Percentiles rank a stretch among this genome's conserved stretches.
These are phyloP conservation scores for Eristalinus sepulchralis DNA, from an alignment of 2,888 invertebrate genomes.

Conservation along the genomic window DNA sequence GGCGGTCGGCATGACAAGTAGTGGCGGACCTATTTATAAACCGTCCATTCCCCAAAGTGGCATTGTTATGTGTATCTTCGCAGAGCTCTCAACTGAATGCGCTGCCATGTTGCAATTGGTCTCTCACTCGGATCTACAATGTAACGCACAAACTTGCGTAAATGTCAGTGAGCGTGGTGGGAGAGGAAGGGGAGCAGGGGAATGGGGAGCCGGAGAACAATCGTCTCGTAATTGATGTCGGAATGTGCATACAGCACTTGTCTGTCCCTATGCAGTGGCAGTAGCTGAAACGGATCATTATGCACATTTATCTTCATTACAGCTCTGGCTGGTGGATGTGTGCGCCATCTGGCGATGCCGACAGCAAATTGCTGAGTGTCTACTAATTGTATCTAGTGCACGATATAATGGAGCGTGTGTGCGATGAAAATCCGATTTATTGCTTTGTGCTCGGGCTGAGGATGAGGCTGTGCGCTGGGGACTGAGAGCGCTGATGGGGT, in stretches of 20 bases:
- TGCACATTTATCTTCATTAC: constrained; percentile 70
- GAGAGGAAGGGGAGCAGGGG: not conserved
- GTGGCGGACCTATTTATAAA: constrained; percentile 57
- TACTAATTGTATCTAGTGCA: constrained; percentile 56
- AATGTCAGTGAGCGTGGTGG: not conserved
- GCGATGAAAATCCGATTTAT: constrained; percentile 64
- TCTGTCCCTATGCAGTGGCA: constrained; percentile 15
- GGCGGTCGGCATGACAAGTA: constrained; percentile 38
- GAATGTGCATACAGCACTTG: constrained; percentile 13
- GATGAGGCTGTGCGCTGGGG: not conserved
- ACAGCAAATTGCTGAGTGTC: constrained; percentile 60
- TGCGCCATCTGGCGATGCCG: constrained; percentile 64
- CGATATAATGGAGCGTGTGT: constrained; percentile 64
- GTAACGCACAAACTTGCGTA: constrained; percentile 52
- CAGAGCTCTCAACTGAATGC: constrained; percentile 2
- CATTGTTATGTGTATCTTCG: constrained; percentile 45
- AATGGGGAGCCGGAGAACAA: constrained; percentile 50
- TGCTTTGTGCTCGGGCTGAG: constrained; percentile 1
- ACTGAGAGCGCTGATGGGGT: not conserved
- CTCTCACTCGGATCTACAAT: constrained; percentile 15
- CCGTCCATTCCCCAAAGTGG: constrained; percentile 2
- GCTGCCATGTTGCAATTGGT: constrained; percentile 41
- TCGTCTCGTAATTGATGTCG: constrained; percentile 58
- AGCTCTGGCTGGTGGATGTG: constrained; percentile 40
- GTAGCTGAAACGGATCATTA: constrained; percentile 51